These are phyloP conservation scores for Anguilla pacifica DNA, from an alignment of 2,797 vertebrate species.

Conservation along the genomic window DNA sequence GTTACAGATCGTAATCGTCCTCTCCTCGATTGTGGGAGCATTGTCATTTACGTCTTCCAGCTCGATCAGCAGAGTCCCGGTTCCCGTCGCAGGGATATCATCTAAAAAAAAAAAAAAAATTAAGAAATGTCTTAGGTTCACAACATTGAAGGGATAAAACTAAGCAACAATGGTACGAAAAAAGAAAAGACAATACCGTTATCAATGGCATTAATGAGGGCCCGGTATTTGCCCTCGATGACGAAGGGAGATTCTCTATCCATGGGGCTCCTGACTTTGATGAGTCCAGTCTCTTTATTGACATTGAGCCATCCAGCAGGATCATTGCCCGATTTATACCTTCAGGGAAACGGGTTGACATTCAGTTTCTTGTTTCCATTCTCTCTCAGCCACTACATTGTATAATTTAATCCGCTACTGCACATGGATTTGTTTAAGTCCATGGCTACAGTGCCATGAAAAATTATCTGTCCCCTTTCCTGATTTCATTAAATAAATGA, in stretches of 20 bases:
- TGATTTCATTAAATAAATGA: too few relatives aligned
- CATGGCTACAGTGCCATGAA: too few relatives aligned
- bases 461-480: too few relatives aligned
- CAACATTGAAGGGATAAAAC: not conserved
- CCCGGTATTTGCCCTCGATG: constrained; percentile 76
- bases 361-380: not conserved
- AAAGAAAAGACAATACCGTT: constrained; percentile 62
- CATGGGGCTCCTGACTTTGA: constrained; percentile 67
- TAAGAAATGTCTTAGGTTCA: not conserved
- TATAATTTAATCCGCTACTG: too few relatives aligned
- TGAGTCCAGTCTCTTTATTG: constrained; percentile 65
- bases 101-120: constrained; percentile 59
- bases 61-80: constrained; percentile 79
- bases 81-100: constrained; percentile 75
- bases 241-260: constrained; percentile 77
- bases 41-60: constrained; percentile 88
- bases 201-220: constrained; percentile 78
- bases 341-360: constrained; percentile 49
- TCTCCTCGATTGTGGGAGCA: constrained; percentile 67
- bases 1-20: constrained; percentile 71
- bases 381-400: not conserved
- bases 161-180: not conserved
- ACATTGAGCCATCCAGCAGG: constrained; percentile 79
- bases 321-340: constrained; percentile 81
- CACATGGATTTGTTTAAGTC: too few relatives aligned